Base-by-base conservation (phyloP, 1,140 invertebrate genomes). In the Lordiphosa stackelbergi region DNA sequence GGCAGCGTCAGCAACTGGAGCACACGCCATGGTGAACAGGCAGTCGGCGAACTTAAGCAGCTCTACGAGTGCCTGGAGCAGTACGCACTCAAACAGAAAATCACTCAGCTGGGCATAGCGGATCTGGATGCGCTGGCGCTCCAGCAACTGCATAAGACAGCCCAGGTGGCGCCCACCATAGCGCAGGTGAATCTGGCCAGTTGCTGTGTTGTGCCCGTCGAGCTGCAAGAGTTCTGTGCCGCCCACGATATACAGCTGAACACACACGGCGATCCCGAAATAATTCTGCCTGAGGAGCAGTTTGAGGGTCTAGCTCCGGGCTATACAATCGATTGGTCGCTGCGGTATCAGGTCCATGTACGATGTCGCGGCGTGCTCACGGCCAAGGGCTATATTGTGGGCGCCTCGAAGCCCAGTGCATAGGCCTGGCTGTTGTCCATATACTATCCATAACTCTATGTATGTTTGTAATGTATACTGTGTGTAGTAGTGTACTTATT, bases 141-240 rank as follows among this genome's bases (percentile, higher is more conserved):
- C 46, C 91, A 93, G 35, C 89, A 93, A 56, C 88, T 98, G 0
- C 93, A 95, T 88, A 90, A 93, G 10, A 93, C 92, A 90, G 93
- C 95, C n/a, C 90, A 90, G 63, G 93, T 96, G 1, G 96, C 96
- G 73, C 97, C 97, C 11, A 92, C 91, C 64, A 96, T 98, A 54
- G 93, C 98, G 63, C 97, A 99, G 90, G 97, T 99, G 59, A 98
- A 97, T 89, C 90, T 99, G 45, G 93, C 96, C 1, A 94, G 94
- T 3, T 99, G 97, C 88, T 99, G 98, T 90, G 94, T 98, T 3
- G 97, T 99, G 56, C 97, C 97, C 9, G 93, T 94, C 13, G 93
- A 94, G 8, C 90, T 99, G 53, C 93, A 96, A 85, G 91, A 92
- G 49, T 99, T 97, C 89, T 96, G 97, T 52, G 95, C 94, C 81